These are phyloP conservation scores for Mycetomoellerius zeteki DNA, from an alignment of 1,140 invertebrate species.

Conservation along the genomic window DNA sequence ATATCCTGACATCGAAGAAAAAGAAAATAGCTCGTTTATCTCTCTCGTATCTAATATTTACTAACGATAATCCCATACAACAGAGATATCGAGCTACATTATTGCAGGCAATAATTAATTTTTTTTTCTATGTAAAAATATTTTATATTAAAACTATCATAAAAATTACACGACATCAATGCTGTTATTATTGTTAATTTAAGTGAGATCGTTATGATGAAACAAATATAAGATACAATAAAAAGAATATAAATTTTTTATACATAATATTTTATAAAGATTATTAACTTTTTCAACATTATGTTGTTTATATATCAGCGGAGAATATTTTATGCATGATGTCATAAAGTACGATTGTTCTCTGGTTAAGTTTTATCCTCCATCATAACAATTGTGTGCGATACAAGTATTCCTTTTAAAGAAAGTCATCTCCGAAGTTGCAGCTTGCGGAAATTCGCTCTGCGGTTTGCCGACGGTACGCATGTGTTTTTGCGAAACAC, in stretches of 20 bases:
- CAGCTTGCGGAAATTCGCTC: conserved; percentile 12
- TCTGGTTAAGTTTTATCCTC: conserved; percentile 1
- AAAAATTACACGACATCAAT: conserved; percentile 5
- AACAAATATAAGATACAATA: neutral
- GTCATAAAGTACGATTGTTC: no score
- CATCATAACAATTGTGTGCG: neutral
- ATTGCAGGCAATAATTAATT: conserved; percentile 23
- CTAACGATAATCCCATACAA: neutral
- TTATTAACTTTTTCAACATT: neutral
- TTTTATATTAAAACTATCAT: neutral
- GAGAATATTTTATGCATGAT: neutral
- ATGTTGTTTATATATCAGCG: conserved; percentile 7
- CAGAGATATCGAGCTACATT: neutral
- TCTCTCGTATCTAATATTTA: neutral
- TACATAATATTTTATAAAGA: neutral
- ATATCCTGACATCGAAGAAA: neutral
- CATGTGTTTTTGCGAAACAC: conserved; percentile 18
- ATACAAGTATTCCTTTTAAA: conserved; percentile 27
- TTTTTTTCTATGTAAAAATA: neutral
- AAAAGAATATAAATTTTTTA: neutral
- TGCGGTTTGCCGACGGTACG: conserved; percentile 14
- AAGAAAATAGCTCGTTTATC: neutral
- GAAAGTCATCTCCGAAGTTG: neutral
- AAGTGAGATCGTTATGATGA: neutral
- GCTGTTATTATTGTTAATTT: neutral